A percentile compares a stretch with the other conserved stretches of the same genome.
phyloP scores from a whole-genome alignment of 1,140 invertebrate species.

The Cydia amplana region DNA sequence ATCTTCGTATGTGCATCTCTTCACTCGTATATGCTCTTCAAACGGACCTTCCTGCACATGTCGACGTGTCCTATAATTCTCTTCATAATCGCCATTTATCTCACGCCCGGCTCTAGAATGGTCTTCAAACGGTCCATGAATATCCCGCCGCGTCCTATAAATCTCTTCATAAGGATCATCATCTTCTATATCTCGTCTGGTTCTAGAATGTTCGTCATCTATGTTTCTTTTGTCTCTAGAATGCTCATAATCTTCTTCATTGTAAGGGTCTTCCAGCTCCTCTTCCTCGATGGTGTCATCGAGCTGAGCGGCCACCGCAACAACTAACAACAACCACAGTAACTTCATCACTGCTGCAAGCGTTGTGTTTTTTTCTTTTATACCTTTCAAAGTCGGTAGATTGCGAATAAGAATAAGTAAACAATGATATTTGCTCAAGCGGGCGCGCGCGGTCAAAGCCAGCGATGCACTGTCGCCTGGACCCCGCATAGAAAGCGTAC shows the following conservation, averaged over 20 bases:
- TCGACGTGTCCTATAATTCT: neutral
- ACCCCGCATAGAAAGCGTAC: constrained; percentile 2
- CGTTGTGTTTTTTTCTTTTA: neutral
- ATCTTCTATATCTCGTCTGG: constrained; percentile 51
- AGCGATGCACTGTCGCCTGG: neutral
- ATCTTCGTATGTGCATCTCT: constrained; percentile 48
- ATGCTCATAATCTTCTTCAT: constrained; percentile 54
- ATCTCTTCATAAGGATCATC: constrained; percentile 37
- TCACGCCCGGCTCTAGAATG: constrained; percentile 44
- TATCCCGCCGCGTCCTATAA: constrained; percentile 11
- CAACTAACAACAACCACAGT: constrained; percentile 46
- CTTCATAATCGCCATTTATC: constrained; percentile 43
- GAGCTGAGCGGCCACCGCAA: constrained; percentile 52
- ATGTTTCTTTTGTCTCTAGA: constrained; percentile 34
- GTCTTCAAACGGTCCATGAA: neutral
- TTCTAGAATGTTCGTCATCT: constrained; percentile 33
- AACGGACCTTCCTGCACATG: constrained; percentile 40
- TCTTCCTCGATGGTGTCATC: constrained; percentile 69
- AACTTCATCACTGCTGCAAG: constrained; percentile 48
- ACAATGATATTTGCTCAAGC: constrained; percentile 13
- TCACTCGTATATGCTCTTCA: constrained; percentile 57
- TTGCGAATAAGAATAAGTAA: neutral
- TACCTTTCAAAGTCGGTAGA: constrained; percentile 3
- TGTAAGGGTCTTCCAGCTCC: constrained; percentile 63
- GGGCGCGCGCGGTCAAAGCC: neutral